Conservation (phyloP, 2,888 invertebrate species). For the Volucella zonaria region DNA sequence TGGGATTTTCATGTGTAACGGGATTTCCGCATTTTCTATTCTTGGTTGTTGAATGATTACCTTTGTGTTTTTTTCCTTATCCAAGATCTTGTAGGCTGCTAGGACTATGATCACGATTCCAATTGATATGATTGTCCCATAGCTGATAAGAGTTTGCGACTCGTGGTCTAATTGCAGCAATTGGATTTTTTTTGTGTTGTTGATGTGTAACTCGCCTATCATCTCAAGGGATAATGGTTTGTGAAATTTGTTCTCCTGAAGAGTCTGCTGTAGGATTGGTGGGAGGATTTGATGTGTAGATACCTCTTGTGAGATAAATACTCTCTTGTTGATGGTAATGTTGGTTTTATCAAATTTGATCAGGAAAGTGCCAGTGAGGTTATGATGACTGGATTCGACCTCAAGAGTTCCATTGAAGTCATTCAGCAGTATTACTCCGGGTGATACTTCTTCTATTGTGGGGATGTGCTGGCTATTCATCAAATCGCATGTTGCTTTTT, state of each 20-base stretch:
- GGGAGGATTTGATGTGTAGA: conserved; percentile 1
- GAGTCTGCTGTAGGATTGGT: conserved; percentile 6
- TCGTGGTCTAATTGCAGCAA: too few relatives aligned
- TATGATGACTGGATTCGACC: conserved; percentile 12
- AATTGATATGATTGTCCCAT: too few relatives aligned
- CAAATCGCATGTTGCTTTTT: conserved; percentile 21
- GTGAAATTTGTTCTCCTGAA: background rate
- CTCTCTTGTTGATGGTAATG: conserved; percentile 14
- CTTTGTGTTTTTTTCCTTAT: too few relatives aligned
- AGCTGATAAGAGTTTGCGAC: too few relatives aligned
- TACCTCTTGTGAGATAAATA: conserved; percentile 2
- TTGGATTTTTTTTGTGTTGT: too few relatives aligned
- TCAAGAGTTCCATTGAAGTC: conserved; percentile 19
- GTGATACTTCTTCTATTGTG: conserved; percentile 25
- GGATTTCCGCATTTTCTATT: too few relatives aligned
- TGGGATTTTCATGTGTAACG: too few relatives aligned
- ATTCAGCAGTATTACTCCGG: conserved; percentile 34
- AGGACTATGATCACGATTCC: too few relatives aligned
- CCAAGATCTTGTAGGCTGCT: too few relatives aligned
- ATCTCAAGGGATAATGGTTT: background rate
- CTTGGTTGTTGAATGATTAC: too few relatives aligned
- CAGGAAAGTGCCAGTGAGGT: conserved; percentile 29
- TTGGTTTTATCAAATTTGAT: conserved; percentile 20
- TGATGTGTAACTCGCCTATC: too few relatives aligned
- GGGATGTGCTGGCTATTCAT: conserved; percentile 27